phyloP scores from a whole-genome alignment of 1,140 invertebrate genomes.

The Trachymyrmex septentrionalis region DNA sequence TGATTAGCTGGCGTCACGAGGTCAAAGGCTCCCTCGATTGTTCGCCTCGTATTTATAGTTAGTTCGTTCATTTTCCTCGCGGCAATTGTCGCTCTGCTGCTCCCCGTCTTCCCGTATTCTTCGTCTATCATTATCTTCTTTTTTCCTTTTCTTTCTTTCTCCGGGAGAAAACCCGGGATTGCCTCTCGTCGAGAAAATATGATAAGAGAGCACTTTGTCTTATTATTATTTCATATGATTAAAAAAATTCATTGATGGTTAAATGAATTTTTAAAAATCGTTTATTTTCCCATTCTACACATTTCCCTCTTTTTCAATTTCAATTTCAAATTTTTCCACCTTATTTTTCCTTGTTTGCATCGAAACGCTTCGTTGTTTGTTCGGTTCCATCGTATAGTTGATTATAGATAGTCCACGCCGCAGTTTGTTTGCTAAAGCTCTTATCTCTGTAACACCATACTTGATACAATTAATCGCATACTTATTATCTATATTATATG shows the following conservation, averaged over 20 bases:
- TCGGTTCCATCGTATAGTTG: background rate
- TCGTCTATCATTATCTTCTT: conserved; percentile 9
- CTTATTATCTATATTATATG: conserved; percentile 27
- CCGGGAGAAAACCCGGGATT: background rate
- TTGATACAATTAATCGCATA: conserved; percentile 40
- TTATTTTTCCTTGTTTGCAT: conserved; percentile 25
- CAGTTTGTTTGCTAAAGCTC: conserved; percentile 17
- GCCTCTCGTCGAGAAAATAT: background rate
- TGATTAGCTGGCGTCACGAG: conserved; percentile 74
- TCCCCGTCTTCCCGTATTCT: conserved; percentile 1
- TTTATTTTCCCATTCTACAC: background rate
- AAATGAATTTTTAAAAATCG: background rate
- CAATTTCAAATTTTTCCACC: background rate
- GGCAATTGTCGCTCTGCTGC: conserved; percentile 30
- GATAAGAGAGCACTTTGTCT: background rate
- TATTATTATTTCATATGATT: conserved; percentile 21
- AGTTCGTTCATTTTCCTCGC: conserved; percentile 37
- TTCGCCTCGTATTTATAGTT: conserved; percentile 63
- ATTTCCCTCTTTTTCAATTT: conserved; percentile 1
- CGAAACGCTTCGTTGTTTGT: background rate
- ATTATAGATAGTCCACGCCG: conserved; percentile 51
- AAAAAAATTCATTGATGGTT: background rate
- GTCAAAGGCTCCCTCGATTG: conserved; percentile 64
- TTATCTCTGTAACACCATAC: conserved; percentile 39
- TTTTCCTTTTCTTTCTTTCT: background rate